These are phyloP conservation scores for Cylloceria caligata DNA, from an alignment of 2,888 invertebrate species.

Conservation along the genomic window DNA sequence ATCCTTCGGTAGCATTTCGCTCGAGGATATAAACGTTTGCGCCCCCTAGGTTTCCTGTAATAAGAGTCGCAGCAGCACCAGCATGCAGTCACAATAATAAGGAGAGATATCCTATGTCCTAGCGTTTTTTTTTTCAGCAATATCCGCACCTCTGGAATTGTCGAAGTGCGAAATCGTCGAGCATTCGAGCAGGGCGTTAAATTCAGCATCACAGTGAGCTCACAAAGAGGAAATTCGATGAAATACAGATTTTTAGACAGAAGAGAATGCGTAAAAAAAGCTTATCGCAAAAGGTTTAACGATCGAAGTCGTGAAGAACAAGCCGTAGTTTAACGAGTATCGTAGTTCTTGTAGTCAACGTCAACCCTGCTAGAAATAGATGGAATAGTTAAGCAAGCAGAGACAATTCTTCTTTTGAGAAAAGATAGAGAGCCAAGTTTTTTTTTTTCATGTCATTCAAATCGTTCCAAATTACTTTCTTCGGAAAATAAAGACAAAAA, in stretches of 20 bases:
- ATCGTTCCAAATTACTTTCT: neutral
- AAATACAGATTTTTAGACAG: neutral
- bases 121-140: too few relatives aligned
- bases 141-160: too few relatives aligned
- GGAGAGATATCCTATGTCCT: too few relatives aligned
- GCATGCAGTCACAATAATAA: conserved; percentile 3
- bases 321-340: conserved; percentile 31
- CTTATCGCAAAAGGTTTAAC: neutral
- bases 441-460: conserved; percentile 30
- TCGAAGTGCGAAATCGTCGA: too few relatives aligned
- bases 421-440: conserved; percentile 19
- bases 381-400: conserved; percentile 4
- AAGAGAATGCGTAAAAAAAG: neutral
- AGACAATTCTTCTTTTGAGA: neutral
- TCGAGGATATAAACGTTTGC: conserved; percentile 29
- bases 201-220: too few relatives aligned
- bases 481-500: neutral
- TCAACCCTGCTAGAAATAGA: conserved; percentile 1
- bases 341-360: neutral
- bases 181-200: too few relatives aligned
- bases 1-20: conserved; percentile 22
- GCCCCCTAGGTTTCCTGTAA: neutral
- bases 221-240: neutral
- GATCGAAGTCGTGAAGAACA: conserved; percentile 7
- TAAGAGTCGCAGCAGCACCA: conserved; percentile 11